Evolutionary conservation across 1,140 invertebrate species (phyloP), one percentile per base, ranked within the genome.

Genomic region (Drosophila kurseongensis): DNA sequence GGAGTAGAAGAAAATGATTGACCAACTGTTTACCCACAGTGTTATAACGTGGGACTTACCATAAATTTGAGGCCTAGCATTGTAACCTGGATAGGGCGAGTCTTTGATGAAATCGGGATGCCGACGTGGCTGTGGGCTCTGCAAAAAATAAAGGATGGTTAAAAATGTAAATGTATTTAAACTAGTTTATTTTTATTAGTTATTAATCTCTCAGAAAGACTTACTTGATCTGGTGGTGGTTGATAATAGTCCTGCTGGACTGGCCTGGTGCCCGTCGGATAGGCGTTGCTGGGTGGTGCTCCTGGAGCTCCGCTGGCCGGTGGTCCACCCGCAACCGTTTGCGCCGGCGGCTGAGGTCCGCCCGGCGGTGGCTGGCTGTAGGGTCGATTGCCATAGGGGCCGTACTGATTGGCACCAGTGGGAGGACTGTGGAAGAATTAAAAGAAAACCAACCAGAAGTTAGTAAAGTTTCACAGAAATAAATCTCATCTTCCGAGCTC

Each of bases 91-190:
- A 92, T 95, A 95, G n/a, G 93, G 90, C 74, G 95, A 94, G 90
- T 97, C 96, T 94, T 96, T 96, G 79, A 96, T 95, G 94, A 97
- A 97, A 93, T 97, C 96, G 45, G 96, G 97, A 93, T 97, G 97
- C 80, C 97, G 93, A 55, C 96, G 94, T 27, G 96, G 96, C 85
- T 96, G 95, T 54, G 86, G 89, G 63, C 75, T 88, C 89, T 92
- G 55, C 32, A 40, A 54, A 59, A 61, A 14, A 10, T 4, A 5
- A 23, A 23, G 4, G 23, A 23, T 23, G 23, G 23, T 23, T 23
- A 23, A 23, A 23, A 23, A 23, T 23, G 23, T 23, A 23, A 4
- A 23, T 23, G 23, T 23, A 23, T 18, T 18, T 23, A 23, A 23
- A 23, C 23, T 23, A 23, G 23, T 23, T 23, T 23, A 23, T 23